phyloP scores from a whole-genome alignment of 2,888 invertebrate species.

The Ophion ellenae region DNA sequence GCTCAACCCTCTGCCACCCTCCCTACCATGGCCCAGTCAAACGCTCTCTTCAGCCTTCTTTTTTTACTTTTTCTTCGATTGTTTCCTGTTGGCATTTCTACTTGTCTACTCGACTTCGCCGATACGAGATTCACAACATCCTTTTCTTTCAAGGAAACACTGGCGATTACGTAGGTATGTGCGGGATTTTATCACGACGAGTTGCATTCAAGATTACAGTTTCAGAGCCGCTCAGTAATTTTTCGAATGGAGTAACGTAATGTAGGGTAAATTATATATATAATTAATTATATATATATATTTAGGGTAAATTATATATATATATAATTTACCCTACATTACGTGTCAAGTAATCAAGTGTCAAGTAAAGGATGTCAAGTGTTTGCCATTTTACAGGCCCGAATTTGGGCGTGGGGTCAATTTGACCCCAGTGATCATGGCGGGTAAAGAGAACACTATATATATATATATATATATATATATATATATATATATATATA shows the following conservation, averaged over 20 bases:
- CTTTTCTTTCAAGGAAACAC: conserved; percentile 71
- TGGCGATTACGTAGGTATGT: conserved; percentile 43
- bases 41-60: conserved; percentile 18
- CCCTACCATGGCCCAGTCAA: not conserved
- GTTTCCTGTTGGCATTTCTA: not conserved
- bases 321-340: too few species aligned
- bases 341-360: too few species aligned
- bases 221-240: conserved; percentile 57
- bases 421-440: too few species aligned
- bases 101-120: conserved; percentile 12
- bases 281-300: too few species aligned
- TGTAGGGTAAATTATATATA: not conserved
- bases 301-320: too few species aligned
- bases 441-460: too few species aligned
- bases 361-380: too few species aligned
- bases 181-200: conserved; percentile 35
- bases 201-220: conserved; percentile 75
- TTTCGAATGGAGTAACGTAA: conserved; percentile 6
- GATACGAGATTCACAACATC: conserved; percentile 44
- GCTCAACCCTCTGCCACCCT: conserved; percentile 6
- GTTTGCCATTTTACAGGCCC: too few species aligned
- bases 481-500: too few species aligned
- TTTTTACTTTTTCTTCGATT: conserved; percentile 19
- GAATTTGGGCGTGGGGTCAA: too few species aligned
- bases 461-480: not conserved